Evolutionary conservation across 2,797 vertebrate species (phyloP).

Genomic region (Tiaroga cobitis): DNA sequence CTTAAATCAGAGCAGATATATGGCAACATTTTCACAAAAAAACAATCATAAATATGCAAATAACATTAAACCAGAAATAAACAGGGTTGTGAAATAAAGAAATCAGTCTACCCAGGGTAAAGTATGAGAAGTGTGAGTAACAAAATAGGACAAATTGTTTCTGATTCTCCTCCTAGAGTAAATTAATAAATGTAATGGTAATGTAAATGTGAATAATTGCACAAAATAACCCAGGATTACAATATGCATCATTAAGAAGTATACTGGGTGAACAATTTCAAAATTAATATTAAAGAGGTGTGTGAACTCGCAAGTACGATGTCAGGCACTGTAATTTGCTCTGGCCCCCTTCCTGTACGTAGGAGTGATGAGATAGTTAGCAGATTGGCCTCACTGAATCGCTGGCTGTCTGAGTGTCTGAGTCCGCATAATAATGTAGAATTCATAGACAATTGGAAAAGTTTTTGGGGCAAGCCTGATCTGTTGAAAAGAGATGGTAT

Average conservation of each 20-base stretch:
- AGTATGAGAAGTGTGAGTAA: not conserved
- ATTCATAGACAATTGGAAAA: no score
- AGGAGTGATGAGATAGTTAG: no score
- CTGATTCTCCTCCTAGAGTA: not conserved
- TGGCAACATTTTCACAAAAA: not conserved
- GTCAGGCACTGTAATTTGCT: no score
- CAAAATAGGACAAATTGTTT: not conserved
- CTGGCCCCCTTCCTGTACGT: no score
- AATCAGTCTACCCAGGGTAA: not conserved
- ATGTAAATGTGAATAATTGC: not conserved
- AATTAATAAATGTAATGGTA: not conserved
- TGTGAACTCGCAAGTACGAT: no score
- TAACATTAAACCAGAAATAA: not conserved
- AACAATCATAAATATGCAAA: conserved; percentile 3
- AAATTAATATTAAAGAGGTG: no score
- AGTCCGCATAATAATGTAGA: no score
- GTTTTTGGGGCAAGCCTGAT: no score
- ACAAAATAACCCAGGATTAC: not conserved
- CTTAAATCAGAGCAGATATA: not conserved
- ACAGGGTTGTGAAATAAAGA: not conserved
- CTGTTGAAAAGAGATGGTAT: no score
- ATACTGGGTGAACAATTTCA: not conserved
- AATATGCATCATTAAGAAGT: not conserved
- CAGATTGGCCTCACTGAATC: no score
- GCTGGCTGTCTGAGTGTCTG: no score